Evolutionary conservation across 2,113 vertebrate genomes (phyloP).

Genomic region (Argyrosomus japonicus): DNA sequence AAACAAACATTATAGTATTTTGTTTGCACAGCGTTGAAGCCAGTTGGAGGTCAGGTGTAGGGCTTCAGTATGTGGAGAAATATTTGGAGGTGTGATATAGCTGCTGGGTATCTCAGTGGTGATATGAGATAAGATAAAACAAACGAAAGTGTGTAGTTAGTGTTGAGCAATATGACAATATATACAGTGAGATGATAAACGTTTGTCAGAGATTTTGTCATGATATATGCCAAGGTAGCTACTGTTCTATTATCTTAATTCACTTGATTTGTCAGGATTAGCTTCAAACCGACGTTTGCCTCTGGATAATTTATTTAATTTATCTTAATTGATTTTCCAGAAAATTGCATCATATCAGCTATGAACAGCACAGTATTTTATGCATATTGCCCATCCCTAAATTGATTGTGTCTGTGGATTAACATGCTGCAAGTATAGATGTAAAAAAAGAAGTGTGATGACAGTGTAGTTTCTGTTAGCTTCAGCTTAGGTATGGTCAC

Average conservation of each 20-base stretch:
- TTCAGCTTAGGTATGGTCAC: background rate
- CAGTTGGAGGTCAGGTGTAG: background rate
- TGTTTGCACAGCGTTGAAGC: slow-evolving; percentile 2
- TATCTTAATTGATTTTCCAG: background rate
- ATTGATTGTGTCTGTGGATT: background rate
- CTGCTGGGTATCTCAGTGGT: background rate
- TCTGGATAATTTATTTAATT: background rate
- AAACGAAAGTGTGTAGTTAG: background rate
- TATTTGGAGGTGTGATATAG: background rate
- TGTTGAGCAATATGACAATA: background rate
- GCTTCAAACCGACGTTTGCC: no score
- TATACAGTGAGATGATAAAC: background rate
- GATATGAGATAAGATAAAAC: background rate
- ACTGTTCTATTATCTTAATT: no score
- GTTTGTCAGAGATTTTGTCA: background rate
- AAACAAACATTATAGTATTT: background rate
- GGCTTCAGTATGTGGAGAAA: background rate
- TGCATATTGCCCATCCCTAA: background rate
- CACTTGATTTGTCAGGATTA: no score
- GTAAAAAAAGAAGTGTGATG: background rate
- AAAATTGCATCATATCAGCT: background rate
- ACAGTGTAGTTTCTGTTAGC: background rate
- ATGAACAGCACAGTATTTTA: background rate
- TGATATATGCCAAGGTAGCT: no score
- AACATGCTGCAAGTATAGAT: background rate